Conservation (phyloP, 1,140 invertebrate species). For the Drosophila lacertosa region DNA sequence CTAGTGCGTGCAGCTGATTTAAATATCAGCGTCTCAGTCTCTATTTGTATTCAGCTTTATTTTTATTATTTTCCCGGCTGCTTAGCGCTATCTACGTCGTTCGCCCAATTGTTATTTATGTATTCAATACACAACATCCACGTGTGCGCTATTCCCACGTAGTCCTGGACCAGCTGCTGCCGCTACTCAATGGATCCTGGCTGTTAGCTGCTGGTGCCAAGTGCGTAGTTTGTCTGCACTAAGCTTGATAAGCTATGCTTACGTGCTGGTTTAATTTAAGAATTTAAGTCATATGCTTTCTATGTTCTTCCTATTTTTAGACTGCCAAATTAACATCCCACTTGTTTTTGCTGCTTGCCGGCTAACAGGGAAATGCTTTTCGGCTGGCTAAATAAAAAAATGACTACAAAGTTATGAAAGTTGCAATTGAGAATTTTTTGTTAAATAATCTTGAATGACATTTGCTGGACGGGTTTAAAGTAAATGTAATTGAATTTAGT, state of each 20-base stretch:
- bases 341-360: neutral
- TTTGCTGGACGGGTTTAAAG: too few species aligned
- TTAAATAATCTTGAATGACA: too few species aligned
- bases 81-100: conserved; percentile 16
- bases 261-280: conserved; percentile 19
- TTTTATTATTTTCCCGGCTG: conserved; percentile 49
- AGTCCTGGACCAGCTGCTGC: neutral
- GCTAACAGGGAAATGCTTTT: conserved; percentile 23
- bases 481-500: too few species aligned
- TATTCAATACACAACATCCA: conserved; percentile 54
- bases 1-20: conserved; percentile 44
- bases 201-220: conserved; percentile 20
- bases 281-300: conserved; percentile 45
- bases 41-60: conserved; percentile 43
- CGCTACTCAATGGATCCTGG: neutral
- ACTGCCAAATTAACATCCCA: conserved; percentile 3
- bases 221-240: conserved; percentile 51
- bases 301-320: conserved; percentile 41
- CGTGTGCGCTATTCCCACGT: conserved; percentile 27
- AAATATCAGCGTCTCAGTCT: conserved; percentile 55
- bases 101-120: conserved; percentile 70
- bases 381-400: neutral
- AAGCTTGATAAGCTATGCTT: conserved; percentile 10
- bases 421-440: too few species aligned
- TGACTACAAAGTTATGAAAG: neutral